phyloP scores from a whole-genome alignment of 2,888 invertebrate genomes.

The Melitaea athalia region DNA sequence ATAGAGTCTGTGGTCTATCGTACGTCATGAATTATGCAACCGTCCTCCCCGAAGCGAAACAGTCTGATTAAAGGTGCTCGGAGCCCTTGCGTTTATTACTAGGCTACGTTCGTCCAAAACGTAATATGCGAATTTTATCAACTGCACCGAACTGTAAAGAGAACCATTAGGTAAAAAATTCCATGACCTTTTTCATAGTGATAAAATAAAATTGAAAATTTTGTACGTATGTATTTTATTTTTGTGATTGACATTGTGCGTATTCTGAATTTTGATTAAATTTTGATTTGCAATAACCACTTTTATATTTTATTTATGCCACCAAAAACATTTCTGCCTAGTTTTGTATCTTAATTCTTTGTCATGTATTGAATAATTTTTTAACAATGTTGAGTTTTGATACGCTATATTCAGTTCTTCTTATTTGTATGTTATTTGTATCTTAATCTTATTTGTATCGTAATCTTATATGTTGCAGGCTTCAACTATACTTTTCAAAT shows the following conservation, averaged over 20 bases:
- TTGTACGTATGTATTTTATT: constrained; percentile 21
- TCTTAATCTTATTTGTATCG: too few species aligned
- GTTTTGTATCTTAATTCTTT: too few species aligned
- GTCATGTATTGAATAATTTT: too few species aligned
- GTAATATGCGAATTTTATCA: constrained; percentile 31
- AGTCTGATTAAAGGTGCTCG: constrained; percentile 49
- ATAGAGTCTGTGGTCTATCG: constrained; percentile 35
- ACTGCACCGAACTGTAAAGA: constrained; percentile 15
- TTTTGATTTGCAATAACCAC: not conserved
- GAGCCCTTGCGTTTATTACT: constrained; percentile 40
- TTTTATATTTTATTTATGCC: not conserved
- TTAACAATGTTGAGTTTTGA: too few species aligned
- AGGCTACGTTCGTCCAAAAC: constrained; percentile 27
- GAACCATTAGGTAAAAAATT: constrained; percentile 9
- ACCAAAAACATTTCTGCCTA: too few species aligned
- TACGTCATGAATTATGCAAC: constrained; percentile 57
- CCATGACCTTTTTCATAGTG: constrained; percentile 10
- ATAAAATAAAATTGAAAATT: constrained; percentile 30
- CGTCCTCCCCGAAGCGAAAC: constrained; percentile 43
- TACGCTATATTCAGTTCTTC: too few species aligned
- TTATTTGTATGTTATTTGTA: too few species aligned
- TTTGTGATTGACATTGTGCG: constrained; percentile 27
- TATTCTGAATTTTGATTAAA: constrained; percentile 6
- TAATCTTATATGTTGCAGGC: too few species aligned
- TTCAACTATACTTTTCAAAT: too few species aligned